Conservation (phyloP, 2,113 vertebrate genomes). For the Chaetops frenatus region DNA sequence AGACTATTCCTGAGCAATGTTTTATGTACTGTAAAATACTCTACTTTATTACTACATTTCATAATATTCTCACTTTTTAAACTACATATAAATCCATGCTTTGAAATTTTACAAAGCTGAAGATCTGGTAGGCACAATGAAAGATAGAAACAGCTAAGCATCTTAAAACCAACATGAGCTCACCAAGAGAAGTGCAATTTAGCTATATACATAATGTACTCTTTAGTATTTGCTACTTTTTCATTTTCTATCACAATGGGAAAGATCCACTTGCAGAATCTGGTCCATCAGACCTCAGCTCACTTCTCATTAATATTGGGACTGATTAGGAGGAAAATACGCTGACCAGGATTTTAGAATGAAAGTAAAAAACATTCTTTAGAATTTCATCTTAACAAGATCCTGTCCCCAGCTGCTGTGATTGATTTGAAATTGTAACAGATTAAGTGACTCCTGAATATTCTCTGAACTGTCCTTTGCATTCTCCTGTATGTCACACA, state of each 20-base stretch:
- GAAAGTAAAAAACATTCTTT: neutral
- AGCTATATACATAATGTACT: slow-evolving; percentile 8
- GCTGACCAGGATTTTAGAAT: neutral
- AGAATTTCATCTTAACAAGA: neutral
- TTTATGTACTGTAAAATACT: slow-evolving; percentile 34
- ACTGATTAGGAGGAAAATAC: neutral
- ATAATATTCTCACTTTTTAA: neutral
- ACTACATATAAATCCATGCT: slow-evolving; percentile 50
- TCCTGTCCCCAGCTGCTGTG: neutral
- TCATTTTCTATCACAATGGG: neutral
- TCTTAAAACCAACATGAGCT: slow-evolving; percentile 13
- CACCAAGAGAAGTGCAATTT: slow-evolving; percentile 15
- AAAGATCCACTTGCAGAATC: neutral
- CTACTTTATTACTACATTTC: slow-evolving; percentile 5
- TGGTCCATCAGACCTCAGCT: neutral
- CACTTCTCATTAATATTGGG: neutral
- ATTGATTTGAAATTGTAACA: neutral
- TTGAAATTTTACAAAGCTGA: slow-evolving; percentile 32
- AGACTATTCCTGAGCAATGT: slow-evolving; percentile 48
- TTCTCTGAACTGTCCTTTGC: neutral
- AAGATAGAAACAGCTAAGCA: slow-evolving; percentile 7
- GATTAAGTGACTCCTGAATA: neutral
- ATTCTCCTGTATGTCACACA: neutral
- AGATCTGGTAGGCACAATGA: slow-evolving; percentile 16
- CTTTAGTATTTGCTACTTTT: neutral